Percentiles rank a stretch among this genome's conserved stretches.
Conservation (phyloP, 1,140 invertebrate species). For the Drosophila kurseongensis region DNA sequence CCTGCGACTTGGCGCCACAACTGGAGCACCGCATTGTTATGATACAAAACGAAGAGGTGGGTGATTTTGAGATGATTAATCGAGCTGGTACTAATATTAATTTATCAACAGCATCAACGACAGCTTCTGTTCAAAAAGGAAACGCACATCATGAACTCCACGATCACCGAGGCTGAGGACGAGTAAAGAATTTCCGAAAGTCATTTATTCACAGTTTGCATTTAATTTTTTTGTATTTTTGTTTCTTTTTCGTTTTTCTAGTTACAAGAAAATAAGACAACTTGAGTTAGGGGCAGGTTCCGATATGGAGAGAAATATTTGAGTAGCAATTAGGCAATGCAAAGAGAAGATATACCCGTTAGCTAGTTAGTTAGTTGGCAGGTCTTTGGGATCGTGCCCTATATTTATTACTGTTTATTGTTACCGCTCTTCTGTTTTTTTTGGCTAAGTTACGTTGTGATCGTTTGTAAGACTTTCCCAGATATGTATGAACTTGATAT, state of each 20-base stretch:
- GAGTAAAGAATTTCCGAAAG: constrained; percentile 70
- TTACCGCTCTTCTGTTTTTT: constrained; percentile 38
- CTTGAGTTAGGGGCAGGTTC: constrained; percentile 49
- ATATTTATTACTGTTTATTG: constrained; percentile 63
- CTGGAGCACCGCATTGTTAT: constrained; percentile 91
- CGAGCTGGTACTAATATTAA: background rate
- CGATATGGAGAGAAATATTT: constrained; percentile 59
- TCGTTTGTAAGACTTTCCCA: constrained; percentile 38
- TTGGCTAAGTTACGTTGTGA: constrained; percentile 50
- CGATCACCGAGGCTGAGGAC: constrained; percentile 81
- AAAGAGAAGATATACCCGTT: constrained; percentile 38
- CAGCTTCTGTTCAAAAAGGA: constrained; percentile 79
- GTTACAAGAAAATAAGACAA: constrained; percentile 54
- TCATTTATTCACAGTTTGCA: constrained; percentile 42
- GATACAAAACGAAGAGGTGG: constrained; percentile 88
- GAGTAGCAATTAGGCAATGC: constrained; percentile 22
- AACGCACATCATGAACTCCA: constrained; percentile 75
- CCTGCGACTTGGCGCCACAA: constrained; percentile 90
- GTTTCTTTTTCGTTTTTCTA: constrained; percentile 42
- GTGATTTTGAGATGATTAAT: background rate
- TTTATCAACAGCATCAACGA: constrained; percentile 64
- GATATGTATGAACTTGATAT: constrained; percentile 48
- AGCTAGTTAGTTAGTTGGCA: constrained; percentile 51
- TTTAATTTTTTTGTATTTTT: constrained; percentile 55
- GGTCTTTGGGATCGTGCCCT: constrained; percentile 27